Base-by-base conservation (phyloP, 2,113 vertebrate species). In the Campylomormyrus numenius region DNA sequence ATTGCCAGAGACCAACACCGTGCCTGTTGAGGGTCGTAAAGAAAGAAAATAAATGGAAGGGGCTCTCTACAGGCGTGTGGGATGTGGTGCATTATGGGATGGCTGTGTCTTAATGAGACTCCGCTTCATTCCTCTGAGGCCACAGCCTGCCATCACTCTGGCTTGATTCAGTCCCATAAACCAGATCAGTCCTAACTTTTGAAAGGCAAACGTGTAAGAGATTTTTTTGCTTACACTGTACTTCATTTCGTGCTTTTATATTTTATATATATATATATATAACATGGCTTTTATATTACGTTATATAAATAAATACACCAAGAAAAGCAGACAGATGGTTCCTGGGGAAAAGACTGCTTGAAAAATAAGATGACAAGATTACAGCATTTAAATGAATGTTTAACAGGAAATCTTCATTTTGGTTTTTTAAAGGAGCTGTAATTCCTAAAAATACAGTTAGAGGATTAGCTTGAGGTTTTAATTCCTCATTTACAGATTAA, bases 1-100 rank as follows among this genome's bases (percentile, higher is more conserved):
- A 89, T 89, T 89, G 77, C 89, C 80, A 31, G 89, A 52, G 89
- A 89, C 77, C 50, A 89, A 85, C 77, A 80, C 49, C 80, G 56
- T 46, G 50, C 39, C 89, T 89, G 89, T 80, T 89, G 89, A 84
- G 77, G 70, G 87, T 35, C 48, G 48, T 89, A 89, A 80, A 89
- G 56, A 53, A 89, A 80, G 19, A 45, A 84, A 84, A 88, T 27
- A 74, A 39, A 74, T 74, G 58, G 88, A 88, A 42, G 24, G 17
- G 42, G 87, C 87, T 62, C 35, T 88, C 86, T 31, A 88, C 53
- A 88, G 87, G 56, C 53, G 49, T 46, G 15, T 35, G 39, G 87
- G 87, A 66, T 66, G 87, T 48, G 56, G 62, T 70, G 88, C 88
- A 88, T 88, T 88, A 88, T 88, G 88, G 88, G 62, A 88, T 66